Evolutionary conservation across 2,888 invertebrate species (phyloP).

Genomic region (Phrixothrix hirtus): DNA sequence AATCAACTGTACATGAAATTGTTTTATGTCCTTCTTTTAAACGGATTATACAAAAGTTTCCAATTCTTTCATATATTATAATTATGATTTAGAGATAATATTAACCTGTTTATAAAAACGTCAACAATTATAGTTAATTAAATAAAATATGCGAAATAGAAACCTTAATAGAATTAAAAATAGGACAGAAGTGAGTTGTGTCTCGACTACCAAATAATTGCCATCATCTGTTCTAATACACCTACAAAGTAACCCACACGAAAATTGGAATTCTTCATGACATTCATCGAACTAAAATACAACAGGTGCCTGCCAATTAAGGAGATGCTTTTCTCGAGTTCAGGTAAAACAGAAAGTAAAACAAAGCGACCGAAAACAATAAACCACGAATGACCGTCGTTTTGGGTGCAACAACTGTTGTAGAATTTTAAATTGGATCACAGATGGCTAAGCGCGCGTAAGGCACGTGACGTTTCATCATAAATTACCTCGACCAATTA

Average conservation of each 20-base stretch:
- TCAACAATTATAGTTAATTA: too few relatives aligned
- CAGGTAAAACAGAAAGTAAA: constrained; percentile 43
- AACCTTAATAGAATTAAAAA: too few relatives aligned
- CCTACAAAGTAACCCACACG: constrained; percentile 9
- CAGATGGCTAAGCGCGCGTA: constrained; percentile 50
- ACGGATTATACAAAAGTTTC: too few relatives aligned
- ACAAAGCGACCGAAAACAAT: constrained; percentile 42
- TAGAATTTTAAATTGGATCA: constrained; percentile 45
- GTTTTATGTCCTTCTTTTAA: not conserved
- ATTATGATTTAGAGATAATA: too few relatives aligned
- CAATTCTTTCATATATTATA: too few relatives aligned
- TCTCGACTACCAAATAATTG: constrained; percentile 10
- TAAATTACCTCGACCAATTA: constrained; percentile 47
- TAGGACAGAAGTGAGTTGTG: not conserved
- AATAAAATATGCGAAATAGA: too few relatives aligned
- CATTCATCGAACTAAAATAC: constrained; percentile 12
- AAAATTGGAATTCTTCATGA: constrained; percentile 11
- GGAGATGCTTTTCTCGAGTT: constrained; percentile 36
- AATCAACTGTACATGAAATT: not conserved
- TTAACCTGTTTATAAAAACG: too few relatives aligned
- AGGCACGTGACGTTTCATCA: constrained; percentile 49
- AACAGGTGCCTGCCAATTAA: constrained; percentile 44
- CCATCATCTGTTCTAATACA: constrained; percentile 11
- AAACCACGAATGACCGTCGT: constrained; percentile 38
- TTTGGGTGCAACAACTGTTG: constrained; percentile 42